Conservation (phyloP, 2,888 invertebrate species). For the Nephrotoma flavescens region DNA sequence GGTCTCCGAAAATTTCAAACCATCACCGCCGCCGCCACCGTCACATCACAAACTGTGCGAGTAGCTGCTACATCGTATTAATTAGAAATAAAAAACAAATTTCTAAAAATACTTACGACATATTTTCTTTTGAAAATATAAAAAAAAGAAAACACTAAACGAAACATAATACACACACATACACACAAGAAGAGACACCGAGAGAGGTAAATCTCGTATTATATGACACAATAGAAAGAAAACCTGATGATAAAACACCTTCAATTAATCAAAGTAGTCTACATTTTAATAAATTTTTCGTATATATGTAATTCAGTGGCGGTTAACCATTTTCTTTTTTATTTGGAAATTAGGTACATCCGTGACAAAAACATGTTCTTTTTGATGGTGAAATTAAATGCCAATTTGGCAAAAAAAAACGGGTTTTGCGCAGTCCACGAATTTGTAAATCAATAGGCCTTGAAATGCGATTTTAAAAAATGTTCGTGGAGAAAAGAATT, state of each 20-base stretch:
- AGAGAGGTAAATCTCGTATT: background rate
- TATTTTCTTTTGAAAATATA: background rate
- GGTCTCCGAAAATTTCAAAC: background rate
- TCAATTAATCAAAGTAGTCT: background rate
- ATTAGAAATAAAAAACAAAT: background rate
- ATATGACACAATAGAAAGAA: background rate
- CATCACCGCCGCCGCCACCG: background rate
- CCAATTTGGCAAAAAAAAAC: background rate
- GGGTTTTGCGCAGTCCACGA: background rate
- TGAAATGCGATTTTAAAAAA: too few species aligned
- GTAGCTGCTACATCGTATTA: background rate
- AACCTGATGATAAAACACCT: background rate
- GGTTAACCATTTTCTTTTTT: background rate
- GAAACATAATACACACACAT: background rate
- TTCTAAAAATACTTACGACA: background rate
- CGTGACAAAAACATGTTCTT: background rate
- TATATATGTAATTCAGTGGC: background rate
- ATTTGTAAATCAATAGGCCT: too few species aligned
- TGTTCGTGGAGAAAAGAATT: too few species aligned
- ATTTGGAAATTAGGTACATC: background rate
- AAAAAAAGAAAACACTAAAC: background rate
- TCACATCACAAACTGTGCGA: background rate
- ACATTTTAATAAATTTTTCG: background rate
- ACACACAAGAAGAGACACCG: background rate
- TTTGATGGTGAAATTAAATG: background rate